phyloP scores from a whole-genome alignment of 2,797 vertebrate genomes.

The Eleutherodactylus coqui region DNA sequence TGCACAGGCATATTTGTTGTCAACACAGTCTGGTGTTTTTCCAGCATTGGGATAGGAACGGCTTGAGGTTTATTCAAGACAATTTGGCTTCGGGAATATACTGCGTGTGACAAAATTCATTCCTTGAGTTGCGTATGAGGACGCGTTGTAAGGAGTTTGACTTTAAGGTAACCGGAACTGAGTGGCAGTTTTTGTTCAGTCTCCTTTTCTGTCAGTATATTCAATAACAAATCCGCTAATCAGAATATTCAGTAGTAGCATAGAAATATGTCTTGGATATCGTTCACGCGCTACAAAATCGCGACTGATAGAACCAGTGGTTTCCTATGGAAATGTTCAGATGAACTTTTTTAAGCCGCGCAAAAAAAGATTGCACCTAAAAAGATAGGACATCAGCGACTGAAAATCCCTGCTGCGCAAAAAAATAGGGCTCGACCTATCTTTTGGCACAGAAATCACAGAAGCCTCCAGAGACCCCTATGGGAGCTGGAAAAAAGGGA shows the following conservation, averaged over 20 bases:
- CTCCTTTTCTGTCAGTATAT: not conserved
- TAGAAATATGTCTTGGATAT: no score
- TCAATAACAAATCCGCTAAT: not conserved
- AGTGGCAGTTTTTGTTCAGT: not conserved
- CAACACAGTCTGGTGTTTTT: conserved; percentile 22
- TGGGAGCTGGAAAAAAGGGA: no score
- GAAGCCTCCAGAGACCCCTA: no score
- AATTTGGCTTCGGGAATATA: not conserved
- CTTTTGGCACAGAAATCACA: no score
- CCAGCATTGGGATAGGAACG: conserved; percentile 20
- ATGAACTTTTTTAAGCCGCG: no score
- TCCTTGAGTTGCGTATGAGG: not conserved
- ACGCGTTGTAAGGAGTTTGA: not conserved
- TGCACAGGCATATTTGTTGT: not conserved
- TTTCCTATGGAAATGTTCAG: no score
- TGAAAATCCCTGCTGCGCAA: no score
- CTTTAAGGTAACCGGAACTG: not conserved
- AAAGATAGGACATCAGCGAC: no score
- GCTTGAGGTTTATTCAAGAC: not conserved
- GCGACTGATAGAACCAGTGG: no score
- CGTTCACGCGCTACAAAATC: no score
- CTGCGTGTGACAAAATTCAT: not conserved
- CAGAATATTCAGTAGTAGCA: not conserved
- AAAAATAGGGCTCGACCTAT: no score
- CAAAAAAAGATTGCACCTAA: no score